Evolutionary conservation across 2,888 invertebrate genomes (phyloP), one percentile per base, ranked within the genome.

Genomic region (Sarcophaga carnaria): DNA sequence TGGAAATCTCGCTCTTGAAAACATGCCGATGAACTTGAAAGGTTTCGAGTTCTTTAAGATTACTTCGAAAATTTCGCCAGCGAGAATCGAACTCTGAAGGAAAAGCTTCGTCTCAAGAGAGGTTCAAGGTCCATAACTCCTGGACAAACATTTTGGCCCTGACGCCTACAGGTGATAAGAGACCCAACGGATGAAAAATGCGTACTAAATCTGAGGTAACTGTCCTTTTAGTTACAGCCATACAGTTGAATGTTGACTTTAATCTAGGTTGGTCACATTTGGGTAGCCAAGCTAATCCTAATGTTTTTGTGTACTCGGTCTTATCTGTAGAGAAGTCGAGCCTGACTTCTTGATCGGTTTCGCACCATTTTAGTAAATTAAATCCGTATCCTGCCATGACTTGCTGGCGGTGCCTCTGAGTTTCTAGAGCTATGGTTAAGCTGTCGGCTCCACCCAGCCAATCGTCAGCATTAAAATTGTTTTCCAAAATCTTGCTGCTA

Each of bases 101-200:
- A 4, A 22, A 6, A 62, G 20, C 62, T 62, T 22, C 62, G 10
- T 47, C 67, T 47, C 67, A 67, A 17, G 67, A 67, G 14, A 67
- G 47, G 27, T 67, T 67, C 45, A 67, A 67, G 5, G 27, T 66
- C 78, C 78, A 78, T 20, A 78, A 37, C 6, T 69, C 10, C 14
- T 78, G 25, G 20, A 77, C 49, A 17, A 37, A 67, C 14, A 20
- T 54, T 60, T 77, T 77, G 12, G 27, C 77, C 59, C 20, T 67
- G n/a, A 69, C 45, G 22, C 69, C 60, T 20, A 77, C 77, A 45
- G 59, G 60, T 59, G 78, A 69, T 49, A 78, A 70, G 60, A 78
- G 37, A 17, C 70, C 49, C 20, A 78, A 47, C 14, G 62, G 70
- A 25, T 74, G 62, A 62, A 74, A 20, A 3, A 62, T 20, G 6